Conservation (phyloP, 2,888 invertebrate genomes). For the Eupsilia transversa region DNA sequence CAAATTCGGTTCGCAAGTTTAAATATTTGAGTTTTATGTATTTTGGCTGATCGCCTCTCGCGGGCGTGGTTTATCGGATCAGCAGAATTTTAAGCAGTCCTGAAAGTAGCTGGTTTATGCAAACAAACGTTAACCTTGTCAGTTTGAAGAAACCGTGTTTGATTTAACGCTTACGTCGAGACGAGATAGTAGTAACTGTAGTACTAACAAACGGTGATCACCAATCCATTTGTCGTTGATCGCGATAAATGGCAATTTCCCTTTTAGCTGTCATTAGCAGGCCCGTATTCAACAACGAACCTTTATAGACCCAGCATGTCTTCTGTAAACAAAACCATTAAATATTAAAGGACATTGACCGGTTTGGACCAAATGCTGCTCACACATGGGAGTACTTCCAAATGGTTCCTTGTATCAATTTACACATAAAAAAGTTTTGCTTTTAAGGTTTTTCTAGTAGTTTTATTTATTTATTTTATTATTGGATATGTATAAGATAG, state of each 20-base stretch:
- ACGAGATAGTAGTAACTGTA: no score
- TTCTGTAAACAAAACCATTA: not conserved
- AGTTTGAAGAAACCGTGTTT: conserved; percentile 4
- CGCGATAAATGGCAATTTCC: not conserved
- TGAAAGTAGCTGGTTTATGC: conserved; percentile 10
- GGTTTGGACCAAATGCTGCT: no score
- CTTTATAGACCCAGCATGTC: not conserved
- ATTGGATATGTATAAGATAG: no score
- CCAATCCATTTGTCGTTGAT: not conserved
- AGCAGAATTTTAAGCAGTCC: conserved; percentile 43
- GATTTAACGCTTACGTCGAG: not conserved
- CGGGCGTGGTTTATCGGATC: conserved; percentile 35
- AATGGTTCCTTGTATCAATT: no score
- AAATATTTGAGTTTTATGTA: conserved; percentile 62
- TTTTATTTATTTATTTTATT: no score
- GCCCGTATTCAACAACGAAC: not conserved
- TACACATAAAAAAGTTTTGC: no score
- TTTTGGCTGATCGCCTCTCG: conserved; percentile 38
- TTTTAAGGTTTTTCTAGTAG: no score
- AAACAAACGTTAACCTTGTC: conserved; percentile 21
- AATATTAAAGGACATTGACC: no score
- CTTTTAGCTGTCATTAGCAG: not conserved
- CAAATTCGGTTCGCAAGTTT: conserved; percentile 58
- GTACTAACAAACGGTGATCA: not conserved
- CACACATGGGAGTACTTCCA: no score